Evolutionary conservation across 2,113 vertebrate species (phyloP).

Genomic region (Petrocephalus zakoni): DNA sequence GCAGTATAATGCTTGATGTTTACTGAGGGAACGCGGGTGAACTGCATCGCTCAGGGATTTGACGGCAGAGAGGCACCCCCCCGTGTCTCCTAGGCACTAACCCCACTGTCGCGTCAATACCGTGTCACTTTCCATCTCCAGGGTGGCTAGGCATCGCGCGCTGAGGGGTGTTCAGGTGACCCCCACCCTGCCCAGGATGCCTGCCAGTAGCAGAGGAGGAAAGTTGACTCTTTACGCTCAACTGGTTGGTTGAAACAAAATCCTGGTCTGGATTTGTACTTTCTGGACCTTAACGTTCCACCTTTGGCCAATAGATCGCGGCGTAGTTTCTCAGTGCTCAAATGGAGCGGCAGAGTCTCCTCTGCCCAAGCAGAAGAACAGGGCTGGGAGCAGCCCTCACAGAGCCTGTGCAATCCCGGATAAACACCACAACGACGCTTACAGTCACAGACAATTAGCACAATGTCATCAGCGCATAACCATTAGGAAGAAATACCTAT

Average conservation of each 20-base stretch:
- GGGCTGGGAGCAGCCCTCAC: neutral
- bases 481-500: neutral
- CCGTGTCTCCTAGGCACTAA: neutral
- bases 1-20: neutral
- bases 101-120: neutral
- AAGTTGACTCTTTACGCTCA: neutral
- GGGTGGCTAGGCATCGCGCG: neutral
- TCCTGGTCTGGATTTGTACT: neutral
- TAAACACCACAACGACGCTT: slow-evolving; percentile 21
- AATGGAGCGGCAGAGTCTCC: neutral
- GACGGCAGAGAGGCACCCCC: neutral
- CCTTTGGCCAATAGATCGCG: neutral
- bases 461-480: slow-evolving; percentile 19
- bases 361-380: neutral
- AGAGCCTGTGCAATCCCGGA: neutral
- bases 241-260: neutral
- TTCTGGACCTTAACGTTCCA: neutral
- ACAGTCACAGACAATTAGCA: slow-evolving; percentile 47
- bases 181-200: neutral
- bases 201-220: neutral
- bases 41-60: neutral
- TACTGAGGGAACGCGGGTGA: neutral
- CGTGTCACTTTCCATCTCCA: neutral
- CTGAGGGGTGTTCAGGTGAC: neutral
- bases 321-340: neutral